A percentile compares a stretch with the other conserved stretches of the same genome.
phyloP scores from a whole-genome alignment of 1,140 invertebrate species.

The Aphelenchoides avenae region DNA sequence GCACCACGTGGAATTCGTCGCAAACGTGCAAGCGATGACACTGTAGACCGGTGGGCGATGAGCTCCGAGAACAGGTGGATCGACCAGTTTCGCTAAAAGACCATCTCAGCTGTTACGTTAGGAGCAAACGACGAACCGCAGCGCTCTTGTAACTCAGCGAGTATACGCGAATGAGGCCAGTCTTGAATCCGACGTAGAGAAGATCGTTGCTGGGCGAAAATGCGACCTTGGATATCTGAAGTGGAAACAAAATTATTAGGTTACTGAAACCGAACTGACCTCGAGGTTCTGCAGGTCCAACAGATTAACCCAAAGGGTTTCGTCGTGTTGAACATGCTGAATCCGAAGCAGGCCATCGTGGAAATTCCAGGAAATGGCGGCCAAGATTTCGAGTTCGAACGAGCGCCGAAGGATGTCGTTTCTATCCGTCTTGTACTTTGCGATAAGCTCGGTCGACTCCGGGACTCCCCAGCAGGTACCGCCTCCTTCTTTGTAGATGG shows the following conservation, averaged over 20 bases:
- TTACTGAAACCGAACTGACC: constrained; percentile 2
- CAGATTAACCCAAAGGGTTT: constrained; percentile 37
- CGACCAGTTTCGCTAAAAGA: constrained; percentile 36
- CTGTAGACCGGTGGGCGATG: constrained; percentile 32
- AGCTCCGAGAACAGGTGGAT: constrained; percentile 25
- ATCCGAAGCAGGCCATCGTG: constrained; percentile 32
- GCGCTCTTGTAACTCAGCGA: constrained; percentile 20
- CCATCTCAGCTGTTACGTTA: not conserved
- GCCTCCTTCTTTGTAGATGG: constrained; percentile 7
- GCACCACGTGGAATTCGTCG: constrained; percentile 42
- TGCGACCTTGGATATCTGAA: constrained; percentile 24
- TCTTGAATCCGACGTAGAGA: constrained; percentile 40
- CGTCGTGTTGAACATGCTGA: constrained; percentile 22
- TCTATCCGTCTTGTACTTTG: constrained; percentile 36
- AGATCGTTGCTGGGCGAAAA: constrained; percentile 31
- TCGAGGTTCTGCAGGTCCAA: constrained; percentile 37
- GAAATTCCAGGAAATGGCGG: constrained; percentile 37
- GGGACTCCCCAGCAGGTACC: constrained; percentile 32
- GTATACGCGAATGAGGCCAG: constrained; percentile 39
- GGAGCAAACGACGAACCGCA: constrained; percentile 4
- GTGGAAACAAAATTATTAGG: not conserved
- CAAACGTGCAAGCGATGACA: constrained; percentile 33
- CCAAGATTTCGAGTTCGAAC: constrained; percentile 38
- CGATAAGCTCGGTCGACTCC: constrained; percentile 26
- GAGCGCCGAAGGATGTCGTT: constrained; percentile 27